Evolutionary conservation across 1,140 invertebrate genomes (phyloP).

Genomic region (Lordiphosa mommai): DNA sequence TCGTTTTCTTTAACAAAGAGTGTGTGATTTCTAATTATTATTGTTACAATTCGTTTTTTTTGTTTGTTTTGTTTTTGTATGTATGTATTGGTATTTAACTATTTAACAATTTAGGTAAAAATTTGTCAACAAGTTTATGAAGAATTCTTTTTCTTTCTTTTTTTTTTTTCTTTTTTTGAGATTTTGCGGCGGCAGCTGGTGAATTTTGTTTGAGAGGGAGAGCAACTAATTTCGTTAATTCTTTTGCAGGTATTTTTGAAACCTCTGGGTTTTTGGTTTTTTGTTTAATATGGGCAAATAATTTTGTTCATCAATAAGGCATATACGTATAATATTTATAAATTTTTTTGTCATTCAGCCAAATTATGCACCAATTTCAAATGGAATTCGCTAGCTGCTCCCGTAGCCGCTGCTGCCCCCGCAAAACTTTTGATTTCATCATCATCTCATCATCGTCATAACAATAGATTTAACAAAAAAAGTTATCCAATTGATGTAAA

Average conservation of each 20-base stretch:
- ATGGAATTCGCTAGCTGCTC: constrained; percentile 17
- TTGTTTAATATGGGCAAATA: constrained; percentile 33
- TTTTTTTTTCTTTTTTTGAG: not conserved
- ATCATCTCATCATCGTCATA: constrained; percentile 27
- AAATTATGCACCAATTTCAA: constrained; percentile 66
- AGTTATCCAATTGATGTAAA: constrained; percentile 30
- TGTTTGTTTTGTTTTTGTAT: constrained; percentile 22
- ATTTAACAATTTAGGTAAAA: constrained; percentile 69
- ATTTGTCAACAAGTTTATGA: constrained; percentile 65
- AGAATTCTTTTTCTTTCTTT: not conserved
- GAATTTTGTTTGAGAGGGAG: not conserved
- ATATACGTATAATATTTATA: constrained; percentile 48
- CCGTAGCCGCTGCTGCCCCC: not conserved
- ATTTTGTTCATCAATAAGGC: constrained; percentile 53
- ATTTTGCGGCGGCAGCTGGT: constrained; percentile 26
- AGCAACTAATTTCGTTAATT: constrained; percentile 1
- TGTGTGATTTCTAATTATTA: constrained; percentile 39
- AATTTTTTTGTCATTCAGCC: constrained; percentile 46
- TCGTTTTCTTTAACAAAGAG: constrained; percentile 26
- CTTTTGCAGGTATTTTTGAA: constrained; percentile 76
- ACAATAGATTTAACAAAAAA: constrained; percentile 53
- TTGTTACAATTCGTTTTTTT: constrained; percentile 73
- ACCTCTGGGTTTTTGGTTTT: constrained; percentile 64
- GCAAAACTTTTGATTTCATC: constrained; percentile 19
- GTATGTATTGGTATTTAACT: constrained; percentile 53